Conservation (phyloP, 2,888 invertebrate genomes). For the Diloba caeruleocephala region DNA sequence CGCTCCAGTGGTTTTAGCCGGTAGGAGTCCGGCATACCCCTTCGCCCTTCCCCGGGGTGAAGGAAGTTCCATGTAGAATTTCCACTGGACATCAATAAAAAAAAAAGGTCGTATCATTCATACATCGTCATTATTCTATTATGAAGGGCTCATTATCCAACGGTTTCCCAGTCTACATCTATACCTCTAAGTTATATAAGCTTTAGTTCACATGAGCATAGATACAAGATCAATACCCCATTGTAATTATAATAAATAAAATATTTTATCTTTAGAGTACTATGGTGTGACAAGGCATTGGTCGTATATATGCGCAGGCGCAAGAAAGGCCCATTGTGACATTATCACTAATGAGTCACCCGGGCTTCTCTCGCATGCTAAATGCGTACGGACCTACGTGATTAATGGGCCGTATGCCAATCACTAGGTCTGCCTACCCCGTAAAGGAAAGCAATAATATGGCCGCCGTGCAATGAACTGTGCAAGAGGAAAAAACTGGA, state of each 20-base stretch:
- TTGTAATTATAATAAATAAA: conserved; percentile 47
- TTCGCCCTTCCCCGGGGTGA: too few relatives aligned
- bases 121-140: conserved; percentile 8
- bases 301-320: conserved; percentile 33
- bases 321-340: conserved; percentile 57
- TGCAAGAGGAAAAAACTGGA: conserved; percentile 34
- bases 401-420: conserved; percentile 55
- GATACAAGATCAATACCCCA: conserved; percentile 42
- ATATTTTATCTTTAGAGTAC: conserved; percentile 42
- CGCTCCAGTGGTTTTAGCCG: too few relatives aligned
- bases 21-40: too few relatives aligned
- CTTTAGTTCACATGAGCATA: conserved; percentile 29
- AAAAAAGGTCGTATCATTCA: too few relatives aligned
- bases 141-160: conserved; percentile 28
- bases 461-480: conserved; percentile 27
- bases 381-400: conserved; percentile 65
- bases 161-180: conserved; percentile 9
- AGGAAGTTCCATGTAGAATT: too few relatives aligned
- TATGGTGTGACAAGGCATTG: conserved; percentile 36
- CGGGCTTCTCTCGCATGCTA: conserved; percentile 60
- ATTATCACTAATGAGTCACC: conserved; percentile 68
- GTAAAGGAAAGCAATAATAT: conserved; percentile 35
- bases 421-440: conserved; percentile 43
- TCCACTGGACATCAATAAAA: too few relatives aligned
- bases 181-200: conserved; percentile 5